Percentiles rank a stretch among this genome's conserved stretches.
Evolutionary conservation across 2,888 invertebrate genomes (phyloP).

Genomic region (Tipula lateralis): DNA sequence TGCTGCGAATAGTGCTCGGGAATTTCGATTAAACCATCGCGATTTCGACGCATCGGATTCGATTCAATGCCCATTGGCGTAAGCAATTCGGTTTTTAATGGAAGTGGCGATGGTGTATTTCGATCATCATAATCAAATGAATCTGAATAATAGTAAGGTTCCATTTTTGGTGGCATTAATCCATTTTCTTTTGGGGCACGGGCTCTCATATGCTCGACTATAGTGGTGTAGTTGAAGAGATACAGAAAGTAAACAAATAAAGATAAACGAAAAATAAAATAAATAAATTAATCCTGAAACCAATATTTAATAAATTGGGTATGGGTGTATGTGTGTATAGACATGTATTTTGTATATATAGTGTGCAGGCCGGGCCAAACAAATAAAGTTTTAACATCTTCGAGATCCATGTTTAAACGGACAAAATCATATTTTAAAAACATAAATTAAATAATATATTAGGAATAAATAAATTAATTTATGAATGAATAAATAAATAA

Average conservation of each 20-base stretch:
- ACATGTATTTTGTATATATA: neutral
- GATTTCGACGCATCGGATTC: neutral
- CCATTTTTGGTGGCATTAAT: neutral
- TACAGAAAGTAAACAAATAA: neutral
- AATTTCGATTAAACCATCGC: neutral
- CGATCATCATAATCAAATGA: neutral
- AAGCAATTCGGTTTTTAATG: neutral
- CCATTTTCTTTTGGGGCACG: conserved; percentile 41
- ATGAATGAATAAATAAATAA: neutral
- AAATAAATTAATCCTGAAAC: neutral
- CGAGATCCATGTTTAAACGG: conserved; percentile 14
- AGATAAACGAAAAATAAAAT: neutral
- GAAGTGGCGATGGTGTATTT: neutral
- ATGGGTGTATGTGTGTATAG: neutral
- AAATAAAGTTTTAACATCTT: neutral
- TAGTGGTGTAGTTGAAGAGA: neutral
- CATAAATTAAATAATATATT: neutral
- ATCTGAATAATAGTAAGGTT: conserved; percentile 39
- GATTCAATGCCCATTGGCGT: conserved; percentile 44
- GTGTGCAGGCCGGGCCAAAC: neutral
- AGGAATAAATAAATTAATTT: neutral
- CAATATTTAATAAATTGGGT: neutral
- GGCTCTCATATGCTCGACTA: conserved; percentile 48
- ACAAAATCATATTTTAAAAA: neutral
- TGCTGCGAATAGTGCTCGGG: neutral